phyloP scores from a whole-genome alignment of 2,113 vertebrate species.

The Spea bombifrons region DNA sequence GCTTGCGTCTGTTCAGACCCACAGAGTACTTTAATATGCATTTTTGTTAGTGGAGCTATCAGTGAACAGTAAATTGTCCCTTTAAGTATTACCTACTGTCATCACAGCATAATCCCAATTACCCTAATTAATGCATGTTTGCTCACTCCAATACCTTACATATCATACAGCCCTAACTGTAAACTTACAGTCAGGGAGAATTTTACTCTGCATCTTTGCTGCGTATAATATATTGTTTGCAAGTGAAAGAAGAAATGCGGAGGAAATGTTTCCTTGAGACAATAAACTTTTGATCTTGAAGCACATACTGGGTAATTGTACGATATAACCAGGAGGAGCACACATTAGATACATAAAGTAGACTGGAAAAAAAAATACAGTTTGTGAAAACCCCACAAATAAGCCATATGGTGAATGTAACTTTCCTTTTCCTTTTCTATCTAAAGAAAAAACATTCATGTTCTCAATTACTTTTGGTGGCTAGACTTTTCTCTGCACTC shows the following conservation, averaged over 20 bases:
- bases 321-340: constrained; percentile 22
- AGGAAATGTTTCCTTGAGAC: constrained; percentile 31
- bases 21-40: no score
- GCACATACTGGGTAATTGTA: constrained; percentile 10
- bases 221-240: constrained; percentile 31
- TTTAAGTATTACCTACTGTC: neutral
- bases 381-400: constrained; percentile 14
- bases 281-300: constrained; percentile 39
- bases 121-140: constrained; percentile 15
- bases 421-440: constrained; percentile 20
- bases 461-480: constrained; percentile 13
- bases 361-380: constrained; percentile 29
- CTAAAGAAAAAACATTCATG: neutral
- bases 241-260: constrained; percentile 33
- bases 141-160: constrained; percentile 2
- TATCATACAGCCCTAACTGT: constrained; percentile 7
- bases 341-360: constrained; percentile 3
- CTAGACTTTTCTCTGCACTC: neutral
- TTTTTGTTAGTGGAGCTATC: no score
- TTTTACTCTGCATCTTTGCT: constrained; percentile 28
- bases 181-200: constrained; percentile 46
- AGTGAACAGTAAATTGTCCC: no score
- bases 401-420: neutral
- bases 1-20: no score
- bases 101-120: constrained; percentile 22